Percentiles rank a stretch among this genome's conserved stretches.
These are phyloP conservation scores for Pharmacophagus antenor DNA, from an alignment of 2,888 invertebrate genomes.

Conservation along the genomic window DNA sequence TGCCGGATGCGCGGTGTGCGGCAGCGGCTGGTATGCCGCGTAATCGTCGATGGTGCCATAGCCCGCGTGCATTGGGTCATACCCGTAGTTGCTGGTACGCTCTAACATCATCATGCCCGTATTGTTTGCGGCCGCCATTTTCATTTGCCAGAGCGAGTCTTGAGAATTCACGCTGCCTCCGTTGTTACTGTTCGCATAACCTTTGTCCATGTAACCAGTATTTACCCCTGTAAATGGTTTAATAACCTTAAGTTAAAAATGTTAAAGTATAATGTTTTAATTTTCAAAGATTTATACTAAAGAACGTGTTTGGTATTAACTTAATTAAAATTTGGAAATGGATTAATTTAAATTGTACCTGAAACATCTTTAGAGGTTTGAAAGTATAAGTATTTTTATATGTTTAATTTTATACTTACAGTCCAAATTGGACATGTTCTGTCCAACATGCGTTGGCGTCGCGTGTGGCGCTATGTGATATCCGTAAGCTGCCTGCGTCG, in stretches of 20 bases:
- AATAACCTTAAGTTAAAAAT: too few species aligned
- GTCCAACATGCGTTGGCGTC: slow-evolving; percentile 79
- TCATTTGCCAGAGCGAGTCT: slow-evolving; percentile 96
- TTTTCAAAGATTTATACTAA: too few species aligned
- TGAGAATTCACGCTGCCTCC: slow-evolving; percentile 97
- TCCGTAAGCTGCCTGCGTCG: slow-evolving; percentile 91
- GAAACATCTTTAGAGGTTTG: too few species aligned
- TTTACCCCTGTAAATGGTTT: neutral
- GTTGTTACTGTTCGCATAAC: slow-evolving; percentile 95
- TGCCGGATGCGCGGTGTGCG: slow-evolving; percentile 86
- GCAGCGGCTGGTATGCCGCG: slow-evolving; percentile 85
- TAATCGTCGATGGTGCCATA: slow-evolving; percentile 92
- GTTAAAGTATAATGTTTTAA: too few species aligned
- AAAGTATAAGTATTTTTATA: too few species aligned
- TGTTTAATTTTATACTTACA: slow-evolving; percentile 81
- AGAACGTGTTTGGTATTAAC: too few species aligned
- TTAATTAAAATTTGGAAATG: too few species aligned
- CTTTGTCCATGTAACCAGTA: slow-evolving; percentile 91
- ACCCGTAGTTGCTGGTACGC: slow-evolving; percentile 85
- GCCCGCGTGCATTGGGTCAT: slow-evolving; percentile 90
- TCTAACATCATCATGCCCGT: slow-evolving; percentile 84
- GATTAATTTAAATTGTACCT: too few species aligned
- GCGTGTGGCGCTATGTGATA: slow-evolving; percentile 89
- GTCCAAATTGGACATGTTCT: slow-evolving; percentile 88
- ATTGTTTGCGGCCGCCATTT: slow-evolving; percentile 89